A percentile compares a stretch with the other conserved stretches of the same genome.
These are phyloP conservation scores for Neomicropteryx cornuta DNA, from an alignment of 1,140 invertebrate species.

Conservation along the genomic window DNA sequence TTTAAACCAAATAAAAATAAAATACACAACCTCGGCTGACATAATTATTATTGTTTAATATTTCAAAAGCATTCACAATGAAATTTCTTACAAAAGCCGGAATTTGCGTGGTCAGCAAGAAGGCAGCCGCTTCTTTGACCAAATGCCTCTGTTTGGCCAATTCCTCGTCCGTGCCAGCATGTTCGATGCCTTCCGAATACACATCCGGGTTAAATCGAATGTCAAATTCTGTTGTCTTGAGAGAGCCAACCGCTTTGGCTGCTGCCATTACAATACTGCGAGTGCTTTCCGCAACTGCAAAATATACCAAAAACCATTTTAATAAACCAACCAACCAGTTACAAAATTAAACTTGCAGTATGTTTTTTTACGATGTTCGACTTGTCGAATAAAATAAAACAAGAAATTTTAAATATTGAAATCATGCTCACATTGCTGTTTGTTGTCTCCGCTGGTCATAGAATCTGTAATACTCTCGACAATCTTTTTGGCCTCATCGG, in stretches of 20 bases:
- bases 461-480: conserved; percentile 80
- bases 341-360: no score
- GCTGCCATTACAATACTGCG: conserved; percentile 84
- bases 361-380: no score
- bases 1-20: no score
- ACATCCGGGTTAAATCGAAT: conserved; percentile 98
- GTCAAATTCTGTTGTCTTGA: conserved; percentile 91
- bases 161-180: conserved; percentile 51
- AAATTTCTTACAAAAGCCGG: conserved; percentile 73
- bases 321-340: conserved; percentile 9
- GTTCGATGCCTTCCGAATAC: conserved; percentile 86
- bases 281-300: conserved; percentile 71
- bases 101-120: conserved; percentile 86
- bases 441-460: conserved; percentile 66
- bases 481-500: conserved; percentile 85
- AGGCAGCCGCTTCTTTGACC: conserved; percentile 91
- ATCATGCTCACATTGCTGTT: conserved; percentile 58
- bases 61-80: conserved; percentile 6
- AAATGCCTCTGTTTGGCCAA: conserved; percentile 77
- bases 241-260: conserved; percentile 78
- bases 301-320: conserved; percentile 4
- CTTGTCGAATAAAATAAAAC: no score
- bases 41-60: background rate
- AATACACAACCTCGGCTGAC: conserved; percentile 1
- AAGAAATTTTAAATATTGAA: no score